Base-by-base conservation (phyloP, 2,888 invertebrate species). In the Strigamia crassipes region DNA sequence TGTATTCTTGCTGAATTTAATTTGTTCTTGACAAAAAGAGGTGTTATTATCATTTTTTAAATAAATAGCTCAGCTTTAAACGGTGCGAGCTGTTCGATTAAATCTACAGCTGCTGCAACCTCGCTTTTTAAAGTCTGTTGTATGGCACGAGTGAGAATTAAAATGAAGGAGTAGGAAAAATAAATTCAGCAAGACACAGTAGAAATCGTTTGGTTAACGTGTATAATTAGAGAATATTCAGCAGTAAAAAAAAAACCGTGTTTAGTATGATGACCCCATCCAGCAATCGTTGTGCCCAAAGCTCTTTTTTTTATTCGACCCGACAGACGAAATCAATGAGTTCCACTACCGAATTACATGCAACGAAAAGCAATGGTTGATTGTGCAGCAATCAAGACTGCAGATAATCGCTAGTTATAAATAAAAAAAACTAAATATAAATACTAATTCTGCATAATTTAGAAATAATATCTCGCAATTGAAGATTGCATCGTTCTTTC, bases 181-280 rank as follows among this genome's bases (percentile, higher is more conserved):
- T 0, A 46, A 13, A 46, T 15, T 46, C n/a, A 18, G 21, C n/a
- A 18, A 4, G 18, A 56, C 18, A 2, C n/a, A 56, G 18, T 18
- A 2, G 18, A 27, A 18, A 18, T 18, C n/a, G 56, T 10, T 18
- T 21, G 9, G 18, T 21, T 56, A 31, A 27, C 31, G 31, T 73
- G 27, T n/a, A 27, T 73, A 73, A 73, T 73, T 73, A 73, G 73
- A 31, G 73, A 73, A 73, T 73, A 73, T 73, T 73, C 31, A 73
- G 31, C 31, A 8, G 31, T 27, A 27, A 27, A 56, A 73, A 31
- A 13, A 27, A 13, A 73, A n/a, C n/a, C 27, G 73, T 31, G 12
- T 18, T 27, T 31, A 73, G 73, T 31, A 73, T 73, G 73, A 73
- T 73, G 73, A 73, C 73, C 73, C 31, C 27, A 12, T 12, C 31